A percentile compares a stretch with the other conserved stretches of the same genome.
These are phyloP conservation scores for Poeciliopsis prolifica DNA, from an alignment of 2,113 vertebrate genomes.

Conservation along the genomic window DNA sequence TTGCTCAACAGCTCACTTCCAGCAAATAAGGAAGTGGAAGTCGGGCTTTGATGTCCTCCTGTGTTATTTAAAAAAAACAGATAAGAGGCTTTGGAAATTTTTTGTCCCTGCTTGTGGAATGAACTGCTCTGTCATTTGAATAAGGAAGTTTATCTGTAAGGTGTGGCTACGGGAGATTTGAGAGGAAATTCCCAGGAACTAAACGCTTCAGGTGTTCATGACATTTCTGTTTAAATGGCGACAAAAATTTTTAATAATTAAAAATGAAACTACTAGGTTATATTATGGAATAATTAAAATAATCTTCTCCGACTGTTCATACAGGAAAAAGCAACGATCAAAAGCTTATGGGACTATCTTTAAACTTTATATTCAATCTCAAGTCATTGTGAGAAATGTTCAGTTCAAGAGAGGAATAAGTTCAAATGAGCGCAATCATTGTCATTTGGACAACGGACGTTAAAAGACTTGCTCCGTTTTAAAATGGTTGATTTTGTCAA, in stretches of 20 bases:
- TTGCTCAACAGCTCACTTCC: slow-evolving; percentile 1
- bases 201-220: slow-evolving; percentile 52
- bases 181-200: slow-evolving; percentile 72
- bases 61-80: background rate
- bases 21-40: slow-evolving; percentile 39
- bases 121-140: slow-evolving; percentile 26
- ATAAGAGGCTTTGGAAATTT: slow-evolving; percentile 41
- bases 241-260: background rate
- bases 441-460: too few species aligned
- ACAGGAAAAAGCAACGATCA: background rate
- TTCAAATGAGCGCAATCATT: too few species aligned
- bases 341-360: background rate
- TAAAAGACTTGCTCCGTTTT: too few species aligned
- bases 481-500: too few species aligned
- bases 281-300: background rate
- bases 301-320: background rate
- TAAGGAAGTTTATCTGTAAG: slow-evolving; percentile 57
- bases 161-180: slow-evolving; percentile 28
- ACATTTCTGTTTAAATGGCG: slow-evolving; percentile 36
- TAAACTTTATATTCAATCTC: background rate
- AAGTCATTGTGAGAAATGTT: background rate
- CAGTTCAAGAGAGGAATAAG: background rate
- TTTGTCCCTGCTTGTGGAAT: background rate
- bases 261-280: background rate
- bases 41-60: slow-evolving; percentile 14